Evolutionary conservation across 1,140 invertebrate genomes (phyloP), one percentile per base, ranked within the genome.

Genomic region (Trissolcus basalis): DNA sequence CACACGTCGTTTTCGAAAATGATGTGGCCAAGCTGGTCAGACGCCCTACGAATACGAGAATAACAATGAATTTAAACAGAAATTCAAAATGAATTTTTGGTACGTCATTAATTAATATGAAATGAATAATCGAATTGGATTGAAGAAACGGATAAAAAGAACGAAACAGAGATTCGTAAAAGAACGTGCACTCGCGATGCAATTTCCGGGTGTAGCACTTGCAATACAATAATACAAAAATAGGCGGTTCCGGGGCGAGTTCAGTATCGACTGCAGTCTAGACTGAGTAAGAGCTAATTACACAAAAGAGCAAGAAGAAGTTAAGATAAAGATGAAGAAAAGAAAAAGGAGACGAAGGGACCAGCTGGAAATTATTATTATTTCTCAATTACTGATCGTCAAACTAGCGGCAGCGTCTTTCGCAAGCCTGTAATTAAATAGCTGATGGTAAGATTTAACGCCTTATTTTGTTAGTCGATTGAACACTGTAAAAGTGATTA

Each of bases 281-380:
- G 60, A 50, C 64, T 45, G 64, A 74, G 70, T 43, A 60, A 72
- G 68, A 44, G 77, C 63, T 79, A 79, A 79, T 79, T 79, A 79
- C 77, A 56, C 53, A 67, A 72, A 61, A 63, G 68, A 75, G 70
- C 50, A 60, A 74, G 64, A 71, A 53, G 36, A 33, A 33, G 5
- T n/a, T 49, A 43, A 71, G 67, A 67, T 77, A 68, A 67, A 60
- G 47, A 72, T n/a, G 41, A 75, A 36, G 36, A 47, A 49, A 56
- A 56, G n/a, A n/a, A n/a, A n/a, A n/a, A n/a, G n/a, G 65, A 59
- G 54, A 60, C 15, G 59, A 77, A 69, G 60, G 72, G 67, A 68
- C 74, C 81, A 79, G 78, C 79, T 78, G 75, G 77, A 64, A 80
- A 81, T 83, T 76, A 83, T 83, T 80, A 83, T 81, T 83, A 83